Evolutionary conservation across 2,888 invertebrate genomes (phyloP).

Genomic region (Drosophila subsilvestris): DNA sequence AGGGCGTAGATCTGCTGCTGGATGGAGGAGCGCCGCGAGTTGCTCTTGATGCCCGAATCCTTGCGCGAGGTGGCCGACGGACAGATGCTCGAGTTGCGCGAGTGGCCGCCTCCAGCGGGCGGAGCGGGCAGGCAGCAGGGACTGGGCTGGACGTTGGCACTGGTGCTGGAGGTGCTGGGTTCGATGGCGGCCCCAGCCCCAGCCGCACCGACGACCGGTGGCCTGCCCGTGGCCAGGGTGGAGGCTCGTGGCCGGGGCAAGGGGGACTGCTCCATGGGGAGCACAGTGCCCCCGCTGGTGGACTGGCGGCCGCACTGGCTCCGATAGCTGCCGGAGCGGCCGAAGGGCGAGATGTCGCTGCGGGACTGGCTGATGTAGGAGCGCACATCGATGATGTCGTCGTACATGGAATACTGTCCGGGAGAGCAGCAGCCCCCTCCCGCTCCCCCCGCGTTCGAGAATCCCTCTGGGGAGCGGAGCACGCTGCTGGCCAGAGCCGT

Average conservation of each 20-base stretch:
- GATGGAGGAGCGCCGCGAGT: conserved; percentile 93
- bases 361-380: conserved; percentile 90
- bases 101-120: conserved; percentile 35
- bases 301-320: conserved; percentile 87
- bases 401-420: conserved; percentile 85
- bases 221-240: conserved; percentile 79
- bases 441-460: conserved; percentile 44
- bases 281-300: conserved; percentile 2
- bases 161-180: conserved; percentile 48
- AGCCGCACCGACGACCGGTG: not conserved
- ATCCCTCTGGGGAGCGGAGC: conserved; percentile 61
- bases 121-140: conserved; percentile 48
- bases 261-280: conserved; percentile 80
- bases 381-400: conserved; percentile 89
- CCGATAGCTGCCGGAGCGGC: conserved; percentile 89
- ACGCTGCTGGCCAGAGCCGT: conserved; percentile 60
- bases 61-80: conserved; percentile 93
- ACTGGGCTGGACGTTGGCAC: conserved; percentile 25
- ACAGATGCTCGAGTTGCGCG: conserved; percentile 85
- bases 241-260: conserved; percentile 84
- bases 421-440: conserved; percentile 84
- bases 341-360: conserved; percentile 89
- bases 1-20: conserved; percentile 90
- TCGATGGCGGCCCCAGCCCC: conserved; percentile 68
- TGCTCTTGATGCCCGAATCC: conserved; percentile 94